Evolutionary conservation across 2,113 vertebrate genomes (phyloP), one percentile per base, ranked within the genome.

Genomic region (Meriones unguiculatus): DNA sequence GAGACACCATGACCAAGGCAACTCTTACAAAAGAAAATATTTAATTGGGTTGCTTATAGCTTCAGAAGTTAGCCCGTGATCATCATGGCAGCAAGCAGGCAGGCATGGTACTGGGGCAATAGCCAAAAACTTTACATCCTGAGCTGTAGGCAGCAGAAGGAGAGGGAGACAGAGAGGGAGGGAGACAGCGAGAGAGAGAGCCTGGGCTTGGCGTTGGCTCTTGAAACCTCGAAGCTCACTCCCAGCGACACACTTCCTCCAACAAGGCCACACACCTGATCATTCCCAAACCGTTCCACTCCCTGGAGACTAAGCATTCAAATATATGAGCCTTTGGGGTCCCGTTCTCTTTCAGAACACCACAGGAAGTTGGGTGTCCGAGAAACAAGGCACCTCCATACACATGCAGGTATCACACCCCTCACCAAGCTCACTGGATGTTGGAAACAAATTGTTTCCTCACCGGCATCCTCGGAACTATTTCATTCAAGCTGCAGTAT

Each of bases 391-490:
- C 18, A 0, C 81, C 14, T 1, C 59, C 25, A 3, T 10, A 9
- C 57, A 7, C 4, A 64, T 7, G 70, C 15, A 2, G 5, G 35
- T 24, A 11, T 89, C 30, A 81, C 5, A 59, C 35, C 15, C 54
- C 15, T 2, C 17, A 5, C 76, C 81, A 62, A 52, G 38, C 62
- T 17, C 50, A 24, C 0, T 13, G 22, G 41, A 52, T 5, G 0
- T 50, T 81, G 15, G 28, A 22, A 85, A 70, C 2, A 17, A 69
- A 81, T n/a, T 5, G 0, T 84, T 73, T 20, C 18, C 59, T 89
- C 57, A 14, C 41, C 50, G 4, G 57, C 15, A 25, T 7, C 50
- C 10, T 77, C 90, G 28, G 72, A 64, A 46, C n/a, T 75, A 84
- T 73, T 35, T 54, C 5, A 30, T 35, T 32, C 82, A 72, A 86